phyloP scores from a whole-genome alignment of 2,797 vertebrate species.

The Tarsius wallacei region DNA sequence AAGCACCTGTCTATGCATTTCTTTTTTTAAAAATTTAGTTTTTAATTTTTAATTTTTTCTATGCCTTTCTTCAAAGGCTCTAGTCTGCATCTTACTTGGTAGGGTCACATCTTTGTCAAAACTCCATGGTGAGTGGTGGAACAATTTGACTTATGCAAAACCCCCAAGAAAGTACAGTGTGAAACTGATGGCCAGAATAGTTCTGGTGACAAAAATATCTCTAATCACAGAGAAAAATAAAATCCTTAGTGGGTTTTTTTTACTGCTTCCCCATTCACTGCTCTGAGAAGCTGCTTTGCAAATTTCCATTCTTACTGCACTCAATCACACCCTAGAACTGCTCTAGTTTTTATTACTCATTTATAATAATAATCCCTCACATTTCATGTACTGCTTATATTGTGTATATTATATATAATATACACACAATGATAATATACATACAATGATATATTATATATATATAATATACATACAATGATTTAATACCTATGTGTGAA shows the following conservation, averaged over 20 bases:
- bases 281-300: not conserved
- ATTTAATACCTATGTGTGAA: conserved; percentile 6
- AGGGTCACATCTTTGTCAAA: conserved; percentile 38
- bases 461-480: not conserved
- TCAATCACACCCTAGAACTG: conserved; percentile 11
- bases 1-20: not conserved
- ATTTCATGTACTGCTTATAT: conserved; percentile 10
- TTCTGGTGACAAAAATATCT: conserved; percentile 50
- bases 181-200: not conserved
- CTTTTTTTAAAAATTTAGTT: no score
- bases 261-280: not conserved
- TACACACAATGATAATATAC: not conserved
- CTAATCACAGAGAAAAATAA: conserved; percentile 54
- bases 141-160: not conserved
- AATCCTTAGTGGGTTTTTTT: not conserved
- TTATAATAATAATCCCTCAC: conserved; percentile 53
- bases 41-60: no score
- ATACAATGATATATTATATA: conserved; percentile 6
- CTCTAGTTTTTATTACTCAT: conserved; percentile 22
- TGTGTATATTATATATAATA: not conserved
- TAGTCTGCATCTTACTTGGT: not conserved
- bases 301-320: conserved; percentile 54
- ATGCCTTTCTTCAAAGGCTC: not conserved
- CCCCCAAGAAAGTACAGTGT: not conserved
- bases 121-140: not conserved